phyloP scores from a whole-genome alignment of 2,797 vertebrate species.

The Pachyuromys duprasi region DNA sequence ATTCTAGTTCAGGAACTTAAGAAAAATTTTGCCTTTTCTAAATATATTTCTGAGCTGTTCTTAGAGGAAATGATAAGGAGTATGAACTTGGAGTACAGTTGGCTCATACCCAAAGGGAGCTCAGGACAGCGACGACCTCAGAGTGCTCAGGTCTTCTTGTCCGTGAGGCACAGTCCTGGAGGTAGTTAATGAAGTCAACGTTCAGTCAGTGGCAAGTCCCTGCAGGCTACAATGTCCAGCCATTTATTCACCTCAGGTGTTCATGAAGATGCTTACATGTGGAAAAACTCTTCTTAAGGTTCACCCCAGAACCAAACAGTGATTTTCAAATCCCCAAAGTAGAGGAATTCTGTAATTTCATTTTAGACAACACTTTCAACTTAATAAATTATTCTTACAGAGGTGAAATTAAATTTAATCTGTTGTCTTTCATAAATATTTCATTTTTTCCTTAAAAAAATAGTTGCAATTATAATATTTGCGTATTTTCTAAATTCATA shows the following conservation, averaged over 20 bases:
- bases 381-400: conserved; percentile 58
- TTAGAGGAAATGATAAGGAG: neutral
- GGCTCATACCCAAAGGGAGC: neutral
- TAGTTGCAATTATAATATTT: conserved; percentile 58
- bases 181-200: neutral
- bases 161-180: neutral
- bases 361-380: conserved; percentile 11
- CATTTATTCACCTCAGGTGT: neutral
- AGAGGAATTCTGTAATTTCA: neutral
- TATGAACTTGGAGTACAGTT: neutral
- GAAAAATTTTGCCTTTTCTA: conserved; percentile 1
- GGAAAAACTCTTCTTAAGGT: conserved; percentile 29
- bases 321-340: neutral
- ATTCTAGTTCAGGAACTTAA: conserved; percentile 31
- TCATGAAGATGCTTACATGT: neutral
- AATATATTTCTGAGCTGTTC: conserved; percentile 16
- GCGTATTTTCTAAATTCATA: conserved; percentile 70
- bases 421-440: conserved; percentile 58
- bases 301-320: conserved; percentile 11
- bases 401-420: conserved; percentile 66
- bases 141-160: neutral
- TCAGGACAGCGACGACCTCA: neutral
- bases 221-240: neutral
- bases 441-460: conserved; percentile 61
- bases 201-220: neutral